Base-by-base conservation (phyloP, 2,797 vertebrate genomes). In the Phyllotis vaccarum region DNA sequence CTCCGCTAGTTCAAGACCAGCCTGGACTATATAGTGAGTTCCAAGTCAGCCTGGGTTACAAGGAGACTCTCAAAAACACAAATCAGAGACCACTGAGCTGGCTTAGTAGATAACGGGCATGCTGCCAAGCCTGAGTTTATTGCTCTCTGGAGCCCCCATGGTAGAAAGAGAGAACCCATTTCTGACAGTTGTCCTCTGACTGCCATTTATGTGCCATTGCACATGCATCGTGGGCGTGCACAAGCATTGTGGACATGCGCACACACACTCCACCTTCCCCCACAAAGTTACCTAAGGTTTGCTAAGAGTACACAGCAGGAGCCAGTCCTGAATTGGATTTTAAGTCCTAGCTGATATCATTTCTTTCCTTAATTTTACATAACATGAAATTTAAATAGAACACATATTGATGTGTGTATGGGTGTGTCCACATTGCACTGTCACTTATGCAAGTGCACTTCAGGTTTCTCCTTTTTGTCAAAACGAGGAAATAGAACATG, bases 401-500 rank as follows among this genome's bases (percentile, higher is more conserved):
- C 54, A 13, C 54, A 43, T 66, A 6, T 64, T 37, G 40, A 11
- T 74, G 1, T 66, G 12, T 83, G 56, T 40, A 66, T 34, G 43
- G 93, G 92, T 27, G 24, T 91, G 89, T 91, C 95, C 3, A 0
- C 12, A 68, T 75, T 62, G 86, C 40, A 62, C 66, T 89, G 83
- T 94, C 96, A 70, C 75, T 89, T 86, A 86, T 46, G 85, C 93
- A 95, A 95, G 96, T 58, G n/a, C 79, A 34, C 81, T 93, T 91
- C n/a, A 90, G 29, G 34, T 97, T 96, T 95, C 86, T 94, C 94
- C 89, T 96, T 97, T 96, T 89, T 54, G 80, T 97, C 93, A 96
- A 97, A 97, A 98, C 94, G 97, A 97, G 97, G 97, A 98, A 98
- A 97, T 91, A 97, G 93, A 94, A 82, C 89, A 93, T 96, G 92